Base-by-base conservation (phyloP, 2,113 vertebrate genomes). In the Oceanites oceanicus region DNA sequence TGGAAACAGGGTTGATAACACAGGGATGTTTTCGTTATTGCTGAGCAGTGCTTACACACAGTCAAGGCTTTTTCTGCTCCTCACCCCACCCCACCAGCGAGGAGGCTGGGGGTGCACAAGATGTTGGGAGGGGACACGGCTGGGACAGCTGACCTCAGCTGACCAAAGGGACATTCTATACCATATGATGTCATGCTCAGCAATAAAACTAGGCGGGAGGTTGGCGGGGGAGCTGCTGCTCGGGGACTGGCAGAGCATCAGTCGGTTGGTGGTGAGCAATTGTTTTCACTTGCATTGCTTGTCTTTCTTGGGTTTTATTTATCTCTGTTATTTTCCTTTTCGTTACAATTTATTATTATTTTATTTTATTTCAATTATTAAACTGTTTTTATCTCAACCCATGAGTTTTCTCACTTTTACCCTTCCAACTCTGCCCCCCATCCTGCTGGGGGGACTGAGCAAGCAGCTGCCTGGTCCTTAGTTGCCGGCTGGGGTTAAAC, bases 401-500 rank as follows among this genome's bases (percentile, higher is more conserved):
- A 26, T 0, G 0, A 32, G 32, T 32, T 56, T 44, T 66, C 53
- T 47, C 29, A 34, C 49, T 63, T 55, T 40, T 10, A 7, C 73
- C 29, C 15, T 71, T 29, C 19, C 1, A 0, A 27, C 29, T 47
- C 34, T n/a, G 56, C 27, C 27, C n/a, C 13, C 3, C 7, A 18
- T 14, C 42, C 29, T 2, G 1, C 52, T 2, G 8, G 5, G 6
- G 25, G 58, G 13, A 44, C 19, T 1, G 5, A 30, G 63, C 1
- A 13, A 22, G n/a, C 1, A 1, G 50, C 73, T 52, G 11, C 0
- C 29, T 0, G 1, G 44, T 13, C 40, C 21, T 81, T 3, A 8
- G 34, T 3, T 66, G 16, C 67, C 6, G 3, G 8, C 29, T 38
- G 17, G 38, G 21, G 25, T 45, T 34, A 55, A 79, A 87, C 53